Percentiles rank a stretch among this genome's conserved stretches.
These are phyloP conservation scores for Cotesia typhae DNA, from an alignment of 1,140 invertebrate species.

Conservation along the genomic window DNA sequence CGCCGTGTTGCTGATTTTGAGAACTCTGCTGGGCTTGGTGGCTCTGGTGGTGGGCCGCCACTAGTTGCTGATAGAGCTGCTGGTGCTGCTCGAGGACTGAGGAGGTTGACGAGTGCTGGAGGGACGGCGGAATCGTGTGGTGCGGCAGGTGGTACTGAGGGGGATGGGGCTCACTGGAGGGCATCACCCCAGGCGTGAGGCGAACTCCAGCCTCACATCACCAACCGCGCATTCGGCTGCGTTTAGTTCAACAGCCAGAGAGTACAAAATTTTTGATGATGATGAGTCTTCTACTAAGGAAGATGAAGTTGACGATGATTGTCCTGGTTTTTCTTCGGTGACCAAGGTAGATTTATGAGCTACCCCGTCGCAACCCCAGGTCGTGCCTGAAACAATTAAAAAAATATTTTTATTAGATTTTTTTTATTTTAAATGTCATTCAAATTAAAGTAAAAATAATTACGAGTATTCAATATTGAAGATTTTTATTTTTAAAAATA, in stretches of 20 bases:
- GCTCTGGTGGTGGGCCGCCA: conserved; percentile 61
- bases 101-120: conserved; percentile 53
- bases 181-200: conserved; percentile 66
- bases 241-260: conserved; percentile 40
- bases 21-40: conserved; percentile 52
- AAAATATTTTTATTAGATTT: conserved; percentile 6
- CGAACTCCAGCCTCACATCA: conserved; percentile 65
- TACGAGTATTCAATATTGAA: too few species aligned
- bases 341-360: conserved; percentile 53
- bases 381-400: conserved; percentile 57
- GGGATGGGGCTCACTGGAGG: conserved; percentile 65
- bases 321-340: conserved; percentile 42
- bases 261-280: conserved; percentile 30
- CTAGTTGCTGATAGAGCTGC: conserved; percentile 63
- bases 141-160: conserved; percentile 64
- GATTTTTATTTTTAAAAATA: too few species aligned
- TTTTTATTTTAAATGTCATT: too few species aligned
- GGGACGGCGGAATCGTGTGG: conserved; percentile 61
- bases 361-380: conserved; percentile 62
- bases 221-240: conserved; percentile 56
- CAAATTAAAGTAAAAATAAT: too few species aligned
- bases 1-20: conserved; percentile 59
- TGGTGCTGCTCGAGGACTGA: conserved; percentile 59
- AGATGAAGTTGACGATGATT: conserved; percentile 21
- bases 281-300: conserved; percentile 7